phyloP scores from a whole-genome alignment of 2,113 vertebrate species.

The Nothoprocta pentlandii region DNA sequence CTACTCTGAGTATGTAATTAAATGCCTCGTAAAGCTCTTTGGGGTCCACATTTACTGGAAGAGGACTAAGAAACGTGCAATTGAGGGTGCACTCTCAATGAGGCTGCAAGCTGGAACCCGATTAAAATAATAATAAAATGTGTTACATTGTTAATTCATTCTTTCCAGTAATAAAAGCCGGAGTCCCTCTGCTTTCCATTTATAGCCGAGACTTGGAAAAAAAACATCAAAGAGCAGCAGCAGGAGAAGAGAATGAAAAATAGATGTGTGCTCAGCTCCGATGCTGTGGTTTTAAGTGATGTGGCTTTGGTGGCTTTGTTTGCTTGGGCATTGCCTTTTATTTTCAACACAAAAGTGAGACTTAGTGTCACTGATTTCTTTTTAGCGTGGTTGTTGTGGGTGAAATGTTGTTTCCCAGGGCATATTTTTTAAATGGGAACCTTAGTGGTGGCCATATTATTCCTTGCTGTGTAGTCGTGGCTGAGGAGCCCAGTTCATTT shows the following conservation, averaged over 20 bases:
- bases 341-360: background rate
- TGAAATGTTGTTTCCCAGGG: background rate
- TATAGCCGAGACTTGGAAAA: background rate
- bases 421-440: background rate
- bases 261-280: background rate
- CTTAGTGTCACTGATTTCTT: background rate
- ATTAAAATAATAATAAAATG: background rate
- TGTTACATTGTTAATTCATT: background rate
- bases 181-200: background rate
- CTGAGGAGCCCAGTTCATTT: background rate
- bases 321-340: background rate
- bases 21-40: slow-evolving; percentile 31
- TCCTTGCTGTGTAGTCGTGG: rapidly evolving
- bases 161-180: slow-evolving; percentile 3
- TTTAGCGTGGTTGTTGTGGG: background rate
- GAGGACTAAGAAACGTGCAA: background rate
- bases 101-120: slow-evolving; percentile 21
- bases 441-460: background rate
- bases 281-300: background rate
- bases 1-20: slow-evolving; percentile 55
- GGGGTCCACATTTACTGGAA: slow-evolving; percentile 15
- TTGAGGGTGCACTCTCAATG: background rate
- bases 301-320: background rate
- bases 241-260: background rate
- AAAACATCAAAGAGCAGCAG: background rate